Base-by-base conservation (phyloP, 2,113 vertebrate species). In the Parus major region DNA sequence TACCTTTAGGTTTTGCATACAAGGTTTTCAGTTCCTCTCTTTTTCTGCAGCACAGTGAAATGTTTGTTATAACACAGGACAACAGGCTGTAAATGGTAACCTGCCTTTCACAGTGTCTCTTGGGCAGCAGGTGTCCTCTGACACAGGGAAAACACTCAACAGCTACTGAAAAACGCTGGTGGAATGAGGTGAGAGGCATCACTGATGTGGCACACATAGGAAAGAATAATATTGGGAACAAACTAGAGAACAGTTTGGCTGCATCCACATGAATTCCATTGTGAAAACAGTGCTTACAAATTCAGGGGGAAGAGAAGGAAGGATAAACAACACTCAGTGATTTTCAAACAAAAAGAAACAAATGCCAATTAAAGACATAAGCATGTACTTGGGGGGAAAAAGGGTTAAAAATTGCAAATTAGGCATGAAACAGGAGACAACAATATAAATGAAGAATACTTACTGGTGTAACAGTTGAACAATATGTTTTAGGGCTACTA, bases 181-280 rank as follows among this genome's bases (percentile, higher is more conserved):
- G 44, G 63, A 27, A 64, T 8, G 5, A 69, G 29, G n/a, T 11
- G 20, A 66, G n/a, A 90, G 29, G 23, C 59, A 28, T 15, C 68
- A 28, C 27, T 52, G 53, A 52, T 11, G 29, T 8, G 68, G 44
- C 49, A 50, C 33, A 56, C 0, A 0, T 0, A 18, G 44, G 25
- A 76, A 76, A 69, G 35, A 49, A 66, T 1, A 63, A 47, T 10
- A 64, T 4, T 22, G 41, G 28, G 31, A 68, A 39, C 83, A 33
- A 47, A 4, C 7, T 29, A 15, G 36, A 57, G 22, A 83, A 57
- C 7, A 12, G n/a, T 66, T 57, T 49, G 36, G 18, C 50, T 61
- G 50, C 39, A 49, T 8, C 13, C 28, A 39, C 27, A 12, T 8
- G n/a, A 75, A 65, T 61, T 66, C 42, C 2, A 1, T 18, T 28